These are phyloP conservation scores for Philereme transversata DNA, from an alignment of 2,888 invertebrate genomes.

Conservation along the genomic window DNA sequence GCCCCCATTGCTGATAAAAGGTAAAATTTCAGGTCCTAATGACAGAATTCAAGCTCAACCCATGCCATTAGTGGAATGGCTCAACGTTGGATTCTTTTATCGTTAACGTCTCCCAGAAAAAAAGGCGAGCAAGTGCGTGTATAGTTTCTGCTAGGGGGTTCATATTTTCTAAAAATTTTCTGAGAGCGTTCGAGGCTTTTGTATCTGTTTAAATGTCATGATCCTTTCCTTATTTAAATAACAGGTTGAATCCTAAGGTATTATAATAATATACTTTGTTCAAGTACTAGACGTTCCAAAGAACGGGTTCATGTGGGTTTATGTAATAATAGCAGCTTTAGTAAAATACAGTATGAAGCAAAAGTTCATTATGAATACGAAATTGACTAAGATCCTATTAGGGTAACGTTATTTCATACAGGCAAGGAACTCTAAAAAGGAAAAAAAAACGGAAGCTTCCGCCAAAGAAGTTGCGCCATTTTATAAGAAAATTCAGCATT, in stretches of 20 bases:
- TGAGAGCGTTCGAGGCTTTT: too few relatives aligned
- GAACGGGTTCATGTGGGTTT: too few relatives aligned
- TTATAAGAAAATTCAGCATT: slow-evolving; percentile 30
- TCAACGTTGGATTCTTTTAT: slow-evolving; percentile 53
- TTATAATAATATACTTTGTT: too few relatives aligned
- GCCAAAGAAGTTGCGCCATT: slow-evolving; percentile 20
- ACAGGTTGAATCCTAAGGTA: too few relatives aligned
- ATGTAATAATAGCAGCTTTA: too few relatives aligned
- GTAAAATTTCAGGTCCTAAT: slow-evolving; percentile 55
- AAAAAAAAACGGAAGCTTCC: slow-evolving; percentile 15
- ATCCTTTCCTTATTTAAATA: too few relatives aligned
- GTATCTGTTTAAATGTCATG: too few relatives aligned
- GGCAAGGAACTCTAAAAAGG: slow-evolving; percentile 8
- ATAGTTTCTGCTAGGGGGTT: not conserved
- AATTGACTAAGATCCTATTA: not conserved
- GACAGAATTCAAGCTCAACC: slow-evolving; percentile 55
- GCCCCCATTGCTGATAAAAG: slow-evolving; percentile 47
- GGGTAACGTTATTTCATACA: too few relatives aligned
- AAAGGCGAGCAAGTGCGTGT: slow-evolving; percentile 27
- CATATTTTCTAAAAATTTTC: too few relatives aligned
- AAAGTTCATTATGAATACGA: too few relatives aligned
- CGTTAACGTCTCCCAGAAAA: slow-evolving; percentile 46
- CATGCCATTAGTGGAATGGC: slow-evolving; percentile 54
- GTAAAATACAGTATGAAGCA: too few relatives aligned
- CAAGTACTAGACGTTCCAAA: too few relatives aligned